These are phyloP conservation scores for Charina bottae DNA, from an alignment of 2,113 vertebrate genomes.

Conservation along the genomic window DNA sequence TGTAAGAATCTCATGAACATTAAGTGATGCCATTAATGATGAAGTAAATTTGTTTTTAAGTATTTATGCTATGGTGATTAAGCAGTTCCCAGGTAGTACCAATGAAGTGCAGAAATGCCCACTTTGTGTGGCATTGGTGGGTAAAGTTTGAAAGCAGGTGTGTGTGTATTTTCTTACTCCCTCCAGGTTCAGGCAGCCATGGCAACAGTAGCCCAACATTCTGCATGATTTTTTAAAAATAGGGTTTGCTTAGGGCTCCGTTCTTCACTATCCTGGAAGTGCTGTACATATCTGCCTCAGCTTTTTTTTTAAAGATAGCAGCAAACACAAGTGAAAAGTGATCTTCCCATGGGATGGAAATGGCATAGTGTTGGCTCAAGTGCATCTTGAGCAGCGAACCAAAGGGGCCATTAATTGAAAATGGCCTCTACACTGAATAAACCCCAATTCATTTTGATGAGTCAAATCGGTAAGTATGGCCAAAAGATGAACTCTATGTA, in stretches of 20 bases:
- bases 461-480: not conserved
- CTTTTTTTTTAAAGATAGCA: not conserved
- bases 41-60: slow-evolving; percentile 6
- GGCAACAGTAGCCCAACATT: not conserved
- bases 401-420: not conserved
- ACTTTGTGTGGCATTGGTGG: not conserved
- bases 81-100: not conserved
- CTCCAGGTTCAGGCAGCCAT: not conserved
- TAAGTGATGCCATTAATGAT: not conserved
- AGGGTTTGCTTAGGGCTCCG: not conserved
- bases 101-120: not conserved
- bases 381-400: not conserved
- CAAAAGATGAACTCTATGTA: not conserved
- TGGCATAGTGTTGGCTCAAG: not conserved
- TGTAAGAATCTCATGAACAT: not conserved
- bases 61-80: not conserved
- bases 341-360: not conserved
- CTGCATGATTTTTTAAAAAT: not conserved
- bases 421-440: not conserved
- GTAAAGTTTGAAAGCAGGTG: not conserved
- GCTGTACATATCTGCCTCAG: not conserved
- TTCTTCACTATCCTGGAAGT: not conserved
- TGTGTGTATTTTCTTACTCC: not conserved
- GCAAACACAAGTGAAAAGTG: not conserved
- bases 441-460: not conserved